A percentile compares a stretch with the other conserved stretches of the same genome.
Conservation (phyloP, 2,113 vertebrate species). For the Fukomys damarensis region DNA sequence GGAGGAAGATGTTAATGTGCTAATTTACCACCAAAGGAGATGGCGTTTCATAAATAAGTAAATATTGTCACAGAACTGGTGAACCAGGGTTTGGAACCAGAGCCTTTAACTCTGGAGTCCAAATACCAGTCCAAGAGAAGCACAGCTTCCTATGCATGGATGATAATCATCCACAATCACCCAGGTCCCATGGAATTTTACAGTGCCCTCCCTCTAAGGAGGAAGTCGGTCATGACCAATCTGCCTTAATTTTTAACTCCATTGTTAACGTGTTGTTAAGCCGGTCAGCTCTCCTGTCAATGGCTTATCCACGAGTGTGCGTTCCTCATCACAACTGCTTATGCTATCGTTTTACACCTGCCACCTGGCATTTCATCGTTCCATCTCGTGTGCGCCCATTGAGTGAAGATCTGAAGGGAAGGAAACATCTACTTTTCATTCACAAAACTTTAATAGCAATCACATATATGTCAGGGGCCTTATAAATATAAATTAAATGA, state of each 20-base stretch:
- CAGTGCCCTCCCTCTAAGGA: neutral
- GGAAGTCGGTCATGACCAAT: neutral
- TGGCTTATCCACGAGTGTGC: too few species aligned
- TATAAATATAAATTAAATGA: neutral
- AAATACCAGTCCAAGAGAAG: neutral
- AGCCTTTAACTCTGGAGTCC: neutral
- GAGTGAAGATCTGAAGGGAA: neutral
- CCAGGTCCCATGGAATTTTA: neutral
- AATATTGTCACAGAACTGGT: neutral
- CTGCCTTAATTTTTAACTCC: neutral
- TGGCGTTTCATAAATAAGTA: neutral
- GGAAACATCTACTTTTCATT: neutral
- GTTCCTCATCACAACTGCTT: neutral
- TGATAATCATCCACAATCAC: constrained; percentile 17
- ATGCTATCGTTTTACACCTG: too few species aligned
- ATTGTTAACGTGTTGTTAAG: neutral
- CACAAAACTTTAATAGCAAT: neutral
- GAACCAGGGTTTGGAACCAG: neutral
- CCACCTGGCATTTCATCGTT: neutral
- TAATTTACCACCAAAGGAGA: neutral
- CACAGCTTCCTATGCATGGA: neutral
- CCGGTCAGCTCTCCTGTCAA: neutral
- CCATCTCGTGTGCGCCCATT: neutral
- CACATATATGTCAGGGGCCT: neutral
- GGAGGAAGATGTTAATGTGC: neutral